Percentiles rank a stretch among this genome's conserved stretches.
Evolutionary conservation across 2,888 invertebrate genomes (phyloP).

Genomic region (Drosophila sordidula): DNA sequence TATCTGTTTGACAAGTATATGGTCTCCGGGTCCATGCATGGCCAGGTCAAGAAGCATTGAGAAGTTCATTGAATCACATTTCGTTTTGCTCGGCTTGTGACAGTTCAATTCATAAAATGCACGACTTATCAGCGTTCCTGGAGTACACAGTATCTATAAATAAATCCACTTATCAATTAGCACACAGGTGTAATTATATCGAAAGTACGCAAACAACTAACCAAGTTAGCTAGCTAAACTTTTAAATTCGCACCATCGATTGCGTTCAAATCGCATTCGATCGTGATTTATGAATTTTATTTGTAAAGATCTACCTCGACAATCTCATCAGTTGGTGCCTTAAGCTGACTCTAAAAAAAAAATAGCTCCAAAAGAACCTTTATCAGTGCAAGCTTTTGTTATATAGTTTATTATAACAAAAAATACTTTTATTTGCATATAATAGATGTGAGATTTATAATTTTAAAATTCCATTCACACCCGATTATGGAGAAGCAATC

Average conservation of each 20-base stretch:
- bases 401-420: too few relatives aligned
- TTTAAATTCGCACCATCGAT: background rate
- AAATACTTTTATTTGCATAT: too few relatives aligned
- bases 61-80: background rate
- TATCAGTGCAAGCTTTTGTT: too few relatives aligned
- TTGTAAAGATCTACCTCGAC: too few relatives aligned
- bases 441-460: too few relatives aligned
- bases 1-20: slow-evolving; percentile 87
- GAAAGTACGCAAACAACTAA: background rate
- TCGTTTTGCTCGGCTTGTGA: background rate
- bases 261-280: background rate
- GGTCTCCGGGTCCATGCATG: slow-evolving; percentile 47
- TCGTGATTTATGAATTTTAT: background rate
- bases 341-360: too few relatives aligned
- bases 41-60: slow-evolving; percentile 2
- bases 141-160: slow-evolving; percentile 51
- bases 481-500: too few relatives aligned
- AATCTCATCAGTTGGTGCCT: too few relatives aligned
- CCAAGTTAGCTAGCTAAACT: background rate
- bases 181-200: background rate
- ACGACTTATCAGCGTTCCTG: slow-evolving; percentile 47
- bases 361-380: too few relatives aligned
- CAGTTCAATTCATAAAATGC: slow-evolving; percentile 33
- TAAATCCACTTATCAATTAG: slow-evolving; percentile 63
- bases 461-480: too few relatives aligned